Base-by-base conservation (phyloP, 2,113 vertebrate species). In the Glaucomys volans region DNA sequence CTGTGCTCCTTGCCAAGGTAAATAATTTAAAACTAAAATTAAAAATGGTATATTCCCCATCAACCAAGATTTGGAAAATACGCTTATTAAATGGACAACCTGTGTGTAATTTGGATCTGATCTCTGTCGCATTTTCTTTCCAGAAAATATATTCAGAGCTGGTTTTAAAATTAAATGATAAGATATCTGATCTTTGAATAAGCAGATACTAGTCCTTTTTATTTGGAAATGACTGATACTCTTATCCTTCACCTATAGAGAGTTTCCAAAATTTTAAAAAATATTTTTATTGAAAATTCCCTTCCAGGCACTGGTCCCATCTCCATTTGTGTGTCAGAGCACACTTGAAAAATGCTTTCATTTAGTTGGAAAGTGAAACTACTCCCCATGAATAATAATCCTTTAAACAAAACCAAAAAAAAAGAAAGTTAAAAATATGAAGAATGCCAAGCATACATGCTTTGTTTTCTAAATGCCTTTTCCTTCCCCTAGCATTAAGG, bases 131-230 rank as follows among this genome's bases (percentile, higher is more conserved):
- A 16, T 88, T 95, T 89, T 42, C 88, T 67, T 88, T 81, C 17
- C 2, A 69, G 69, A 95, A 94, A 95, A 69, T 47, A 54, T 72
- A 67, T 82, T 81, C 88, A 47, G 42, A 91, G 37, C 28, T 86
- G 52, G 13, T 59, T 97, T 97, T 90, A 87, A 94, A 96, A 93
- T 57, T 44, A 91, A 75, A 71, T 10, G 14, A 67, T 90, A 66
- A 57, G 30, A 86, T 95, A 90, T 66, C 71, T 84, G 66, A 22
- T 76, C 67, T 93, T 85, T 74, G 69, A 69, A 42, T 67, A 87
- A 87, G 40, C 42, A 75, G 30, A 17, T 74, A 12, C 35, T 81
- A 2, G 2, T 62, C 9, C 28, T 94, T 93, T 95, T 44, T 71
- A 42, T 83, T 91, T 90, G 35, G 67, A 89, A 97, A 82, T 72